Evolutionary conservation across 2,113 vertebrate genomes (phyloP), one percentile per base, ranked within the genome.

Genomic region (Sitta europaea): DNA sequence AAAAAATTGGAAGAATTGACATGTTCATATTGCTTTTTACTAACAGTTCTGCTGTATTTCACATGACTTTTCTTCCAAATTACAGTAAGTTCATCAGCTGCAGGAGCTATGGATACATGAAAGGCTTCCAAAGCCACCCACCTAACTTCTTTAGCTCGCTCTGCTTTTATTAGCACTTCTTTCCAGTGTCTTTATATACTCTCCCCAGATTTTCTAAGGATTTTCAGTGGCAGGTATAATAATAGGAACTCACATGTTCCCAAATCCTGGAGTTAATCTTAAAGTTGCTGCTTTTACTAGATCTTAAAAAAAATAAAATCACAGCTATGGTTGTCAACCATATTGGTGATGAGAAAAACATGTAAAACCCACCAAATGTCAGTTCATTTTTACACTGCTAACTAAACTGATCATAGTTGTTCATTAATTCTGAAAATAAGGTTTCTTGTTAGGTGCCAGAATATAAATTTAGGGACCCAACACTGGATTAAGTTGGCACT

Each of bases 81-180:
- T 82, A 68, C 66, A 79, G 57, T 63, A 67, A 57, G 18, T 95
- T 94, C 53, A 92, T 88, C 77, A 90, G 66, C 81, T 85, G 53
- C 70, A 72, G 85, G 70, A 95, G 48, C 43, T 85, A 68, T 48
- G 74, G 77, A 47, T 87, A 66, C n/a, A 9, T 72, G 53, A 90
- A 82, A 62, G 61, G 54, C 59, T 97, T 92, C 72, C 59, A 94
- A 92, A 78, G 36, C 54, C 55, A 86, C 78, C 82, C 63, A 88
- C 78, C 50, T 40, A 70, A 70, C 71, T 90, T 72, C 88, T 92
- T 83, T 62, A 94, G 79, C 86, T 51, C 0, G 0, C 27, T 74
- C 47, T 86, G 57, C 81, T 92, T 94, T 87, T 93, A 86, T 95
- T 88, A 90, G 75, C 72, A 67, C 33, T 86, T 90, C 45, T 93